Conservation (phyloP, 2,888 invertebrate genomes). For the Caenorhabditis becei region DNA sequence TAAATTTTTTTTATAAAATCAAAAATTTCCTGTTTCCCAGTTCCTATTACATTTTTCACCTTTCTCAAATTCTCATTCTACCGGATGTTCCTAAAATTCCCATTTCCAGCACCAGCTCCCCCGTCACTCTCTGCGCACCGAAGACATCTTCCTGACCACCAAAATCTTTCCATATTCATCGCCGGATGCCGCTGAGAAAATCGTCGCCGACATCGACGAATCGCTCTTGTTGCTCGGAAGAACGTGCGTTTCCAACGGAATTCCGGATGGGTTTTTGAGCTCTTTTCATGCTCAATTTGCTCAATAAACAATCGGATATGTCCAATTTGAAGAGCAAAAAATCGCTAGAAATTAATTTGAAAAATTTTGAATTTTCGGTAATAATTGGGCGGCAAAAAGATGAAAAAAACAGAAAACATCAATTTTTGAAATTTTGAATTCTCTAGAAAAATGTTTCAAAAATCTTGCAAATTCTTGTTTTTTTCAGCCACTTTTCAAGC, state of each 20-base stretch:
- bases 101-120: slow-evolving; percentile 36
- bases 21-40: not conserved
- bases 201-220: slow-evolving; percentile 52
- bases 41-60: no score
- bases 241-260: slow-evolving; percentile 22
- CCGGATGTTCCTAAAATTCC: no score
- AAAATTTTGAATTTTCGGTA: not conserved
- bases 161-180: slow-evolving; percentile 45
- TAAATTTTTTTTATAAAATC: slow-evolving; percentile 3
- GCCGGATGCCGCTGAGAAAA: not conserved
- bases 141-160: slow-evolving; percentile 49
- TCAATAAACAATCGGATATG: no score
- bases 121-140: slow-evolving; percentile 7
- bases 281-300: not conserved
- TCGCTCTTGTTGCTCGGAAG: slow-evolving; percentile 60
- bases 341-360: no score
- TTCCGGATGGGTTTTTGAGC: no score
- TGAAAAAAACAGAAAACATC: no score
- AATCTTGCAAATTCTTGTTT: no score
- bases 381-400: no score
- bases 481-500: no score
- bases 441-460: not conserved
- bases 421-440: slow-evolving; percentile 1
- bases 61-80: no score
- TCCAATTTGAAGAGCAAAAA: no score